A percentile compares a stretch with the other conserved stretches of the same genome.
These are phyloP conservation scores for Zaprionus vittiger DNA, from an alignment of 1,140 invertebrate species.

Conservation along the genomic window DNA sequence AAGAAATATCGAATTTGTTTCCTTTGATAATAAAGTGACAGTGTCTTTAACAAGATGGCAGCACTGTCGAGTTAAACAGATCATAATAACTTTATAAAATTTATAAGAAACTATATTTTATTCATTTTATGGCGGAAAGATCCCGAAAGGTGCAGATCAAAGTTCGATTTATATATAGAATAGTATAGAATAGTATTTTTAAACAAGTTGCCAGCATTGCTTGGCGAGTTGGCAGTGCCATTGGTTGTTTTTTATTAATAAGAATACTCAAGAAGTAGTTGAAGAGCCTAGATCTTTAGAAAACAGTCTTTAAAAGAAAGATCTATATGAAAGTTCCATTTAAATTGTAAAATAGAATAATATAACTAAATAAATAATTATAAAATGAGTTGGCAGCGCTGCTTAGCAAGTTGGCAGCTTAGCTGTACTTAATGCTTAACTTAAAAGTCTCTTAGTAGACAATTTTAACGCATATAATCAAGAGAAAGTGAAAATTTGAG, in stretches of 20 bases:
- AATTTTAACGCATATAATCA: too few species aligned
- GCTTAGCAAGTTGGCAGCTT: too few species aligned
- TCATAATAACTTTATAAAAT: neutral
- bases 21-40: neutral
- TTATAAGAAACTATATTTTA: neutral
- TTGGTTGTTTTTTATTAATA: neutral
- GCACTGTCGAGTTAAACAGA: neutral
- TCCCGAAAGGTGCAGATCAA: neutral
- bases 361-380: too few species aligned
- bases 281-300: neutral
- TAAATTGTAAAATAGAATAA: too few species aligned
- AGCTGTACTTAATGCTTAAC: too few species aligned
- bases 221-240: neutral
- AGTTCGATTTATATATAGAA: neutral
- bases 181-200: neutral
- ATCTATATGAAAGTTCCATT: too few species aligned
- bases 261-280: neutral
- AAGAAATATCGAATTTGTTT: conserved; percentile 3
- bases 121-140: neutral
- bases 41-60: neutral
- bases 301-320: too few species aligned
- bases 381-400: too few species aligned
- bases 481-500: neutral
- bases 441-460: too few species aligned
- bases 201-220: neutral